These are phyloP conservation scores for Syrrhaptes paradoxus DNA, from an alignment of 2,113 vertebrate genomes.

Conservation along the genomic window DNA sequence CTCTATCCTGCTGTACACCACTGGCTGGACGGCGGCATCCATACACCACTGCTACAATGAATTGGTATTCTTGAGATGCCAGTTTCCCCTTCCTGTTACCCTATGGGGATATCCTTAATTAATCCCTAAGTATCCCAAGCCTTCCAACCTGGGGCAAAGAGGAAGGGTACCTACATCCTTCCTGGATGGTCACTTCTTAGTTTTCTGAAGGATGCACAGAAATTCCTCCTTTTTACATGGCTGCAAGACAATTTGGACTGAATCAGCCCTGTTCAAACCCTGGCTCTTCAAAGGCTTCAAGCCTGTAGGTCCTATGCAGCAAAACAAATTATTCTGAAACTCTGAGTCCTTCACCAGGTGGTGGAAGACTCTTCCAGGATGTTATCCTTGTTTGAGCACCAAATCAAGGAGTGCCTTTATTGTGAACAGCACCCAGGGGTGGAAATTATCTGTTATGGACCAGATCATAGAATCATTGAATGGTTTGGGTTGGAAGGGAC, in stretches of 20 bases:
- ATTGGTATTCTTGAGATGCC: background rate
- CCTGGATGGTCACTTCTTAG: background rate
- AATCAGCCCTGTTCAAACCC: background rate
- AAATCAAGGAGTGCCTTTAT: background rate
- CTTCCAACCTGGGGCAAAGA: background rate
- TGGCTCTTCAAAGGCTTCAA: background rate
- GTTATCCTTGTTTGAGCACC: background rate
- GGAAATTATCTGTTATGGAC: background rate
- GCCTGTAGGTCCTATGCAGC: background rate
- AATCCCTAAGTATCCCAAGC: background rate
- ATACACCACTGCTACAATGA: background rate
- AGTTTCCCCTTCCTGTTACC: background rate
- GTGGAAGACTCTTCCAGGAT: background rate
- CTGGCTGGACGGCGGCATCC: background rate
- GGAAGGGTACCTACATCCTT: rapidly evolving
- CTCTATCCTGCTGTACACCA: background rate
- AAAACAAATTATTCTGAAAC: background rate
- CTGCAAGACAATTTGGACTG: background rate
- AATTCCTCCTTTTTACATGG: background rate
- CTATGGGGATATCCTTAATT: background rate
- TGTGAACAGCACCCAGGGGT: background rate
- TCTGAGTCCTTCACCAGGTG: background rate
- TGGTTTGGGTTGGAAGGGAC: too few species aligned
- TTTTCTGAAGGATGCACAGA: background rate
- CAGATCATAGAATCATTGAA: too few species aligned